Conservation (phyloP, 2,113 vertebrate species). For the Cheilinus undulatus region DNA sequence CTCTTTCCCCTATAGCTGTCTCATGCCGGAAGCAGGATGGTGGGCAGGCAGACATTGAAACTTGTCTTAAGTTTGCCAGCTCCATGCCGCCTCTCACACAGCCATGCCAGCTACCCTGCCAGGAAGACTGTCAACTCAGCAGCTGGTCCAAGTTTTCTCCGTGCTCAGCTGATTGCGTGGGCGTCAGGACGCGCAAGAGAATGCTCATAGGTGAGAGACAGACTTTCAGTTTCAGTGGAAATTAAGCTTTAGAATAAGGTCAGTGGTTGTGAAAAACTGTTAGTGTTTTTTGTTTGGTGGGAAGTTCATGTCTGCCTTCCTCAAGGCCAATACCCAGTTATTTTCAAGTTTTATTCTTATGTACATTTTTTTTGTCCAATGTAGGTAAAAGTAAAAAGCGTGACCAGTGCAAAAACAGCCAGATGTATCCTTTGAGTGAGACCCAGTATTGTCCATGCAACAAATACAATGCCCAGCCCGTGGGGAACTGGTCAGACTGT, state of each 20-base stretch:
- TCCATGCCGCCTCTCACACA: constrained; percentile 92
- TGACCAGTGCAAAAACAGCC: constrained; percentile 95
- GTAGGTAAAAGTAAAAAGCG: constrained; percentile 97
- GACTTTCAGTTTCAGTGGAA: constrained; percentile 3
- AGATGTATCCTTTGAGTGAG: constrained; percentile 92
- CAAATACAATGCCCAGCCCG: constrained; percentile 95
- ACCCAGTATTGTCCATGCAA: constrained; percentile 97
- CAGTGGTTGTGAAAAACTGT: constrained; percentile 1
- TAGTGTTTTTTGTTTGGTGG: neutral
- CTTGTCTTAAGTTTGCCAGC: constrained; percentile 88
- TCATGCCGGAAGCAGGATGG: constrained; percentile 95
- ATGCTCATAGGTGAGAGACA: constrained; percentile 88
- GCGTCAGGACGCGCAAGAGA: constrained; percentile 92
- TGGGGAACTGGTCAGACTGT: constrained; percentile 98
- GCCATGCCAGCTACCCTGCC: constrained; percentile 93
- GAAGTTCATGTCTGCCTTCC: no score
- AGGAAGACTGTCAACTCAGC: constrained; percentile 95
- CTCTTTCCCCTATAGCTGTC: constrained; percentile 84
- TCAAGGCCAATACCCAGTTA: no score
- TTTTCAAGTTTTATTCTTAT: no score
- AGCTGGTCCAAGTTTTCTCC: constrained; percentile 96
- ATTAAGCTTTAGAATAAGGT: neutral
- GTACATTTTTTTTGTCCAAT: constrained; percentile 1
- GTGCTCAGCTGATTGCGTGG: constrained; percentile 93
- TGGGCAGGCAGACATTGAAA: constrained; percentile 87